Conservation (phyloP, 2,888 invertebrate genomes). For the Coremacera marginata region DNA sequence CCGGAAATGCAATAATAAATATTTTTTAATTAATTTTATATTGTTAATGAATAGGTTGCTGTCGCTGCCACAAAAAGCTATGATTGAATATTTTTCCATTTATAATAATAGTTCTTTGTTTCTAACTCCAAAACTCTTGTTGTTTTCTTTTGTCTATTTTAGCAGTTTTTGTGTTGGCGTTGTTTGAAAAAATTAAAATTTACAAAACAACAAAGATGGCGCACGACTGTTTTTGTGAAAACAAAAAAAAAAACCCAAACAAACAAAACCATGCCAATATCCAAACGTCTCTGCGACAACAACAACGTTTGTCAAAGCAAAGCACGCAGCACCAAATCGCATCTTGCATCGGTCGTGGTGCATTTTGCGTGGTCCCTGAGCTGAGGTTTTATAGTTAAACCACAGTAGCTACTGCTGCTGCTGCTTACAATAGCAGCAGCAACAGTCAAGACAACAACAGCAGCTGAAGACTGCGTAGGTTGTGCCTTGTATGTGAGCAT, state of each 20-base stretch:
- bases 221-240: neutral
- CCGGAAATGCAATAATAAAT: neutral
- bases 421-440: conserved; percentile 29
- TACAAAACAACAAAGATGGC: conserved; percentile 46
- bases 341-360: conserved; percentile 11
- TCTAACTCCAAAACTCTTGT: conserved; percentile 9
- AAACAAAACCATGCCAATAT: no score
- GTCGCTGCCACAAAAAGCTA: no score
- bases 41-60: neutral
- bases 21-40: neutral
- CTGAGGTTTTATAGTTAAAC: conserved; percentile 15
- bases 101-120: neutral
- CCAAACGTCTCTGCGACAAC: neutral
- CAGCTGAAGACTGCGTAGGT: conserved; percentile 44
- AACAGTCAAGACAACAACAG: conserved; percentile 28
- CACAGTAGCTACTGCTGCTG: conserved; percentile 30
- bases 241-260: no score
- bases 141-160: conserved; percentile 4
- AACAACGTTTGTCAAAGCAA: neutral
- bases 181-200: conserved; percentile 51
- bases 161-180: conserved; percentile 38
- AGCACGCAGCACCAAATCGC: conserved; percentile 23
- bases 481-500: conserved; percentile 37
- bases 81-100: no score
- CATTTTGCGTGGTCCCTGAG: conserved; percentile 36